phyloP scores from a whole-genome alignment of 1,140 invertebrate species.

The Neodiprion lecontei region DNA sequence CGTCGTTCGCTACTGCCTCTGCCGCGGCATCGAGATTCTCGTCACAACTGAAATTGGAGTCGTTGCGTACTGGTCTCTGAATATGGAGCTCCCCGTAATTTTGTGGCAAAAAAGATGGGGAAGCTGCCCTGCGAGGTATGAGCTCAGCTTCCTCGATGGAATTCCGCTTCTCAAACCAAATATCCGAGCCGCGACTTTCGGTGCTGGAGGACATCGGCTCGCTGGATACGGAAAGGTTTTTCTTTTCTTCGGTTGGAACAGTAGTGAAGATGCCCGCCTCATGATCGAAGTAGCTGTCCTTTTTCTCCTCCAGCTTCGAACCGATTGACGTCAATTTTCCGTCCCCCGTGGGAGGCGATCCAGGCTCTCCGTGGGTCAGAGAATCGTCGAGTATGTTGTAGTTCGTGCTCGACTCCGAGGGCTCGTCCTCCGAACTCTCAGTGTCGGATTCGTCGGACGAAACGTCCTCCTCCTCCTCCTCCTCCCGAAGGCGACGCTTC shows the following conservation, averaged over 20 bases:
- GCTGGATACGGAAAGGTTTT: background rate
- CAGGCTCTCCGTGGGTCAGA: background rate
- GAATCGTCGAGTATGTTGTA: constrained; percentile 35
- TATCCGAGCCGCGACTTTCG: background rate
- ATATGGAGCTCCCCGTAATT: background rate
- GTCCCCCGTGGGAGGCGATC: background rate
- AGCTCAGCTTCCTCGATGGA: constrained; percentile 4
- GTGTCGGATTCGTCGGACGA: constrained; percentile 54
- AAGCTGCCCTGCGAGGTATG: background rate
- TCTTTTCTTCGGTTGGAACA: background rate
- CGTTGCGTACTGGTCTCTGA: too few species aligned
- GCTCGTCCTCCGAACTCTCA: constrained; percentile 41
- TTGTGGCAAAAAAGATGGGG: background rate
- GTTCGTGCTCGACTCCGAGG: constrained; percentile 51
- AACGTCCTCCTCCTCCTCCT: constrained; percentile 27
- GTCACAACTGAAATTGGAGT: background rate
- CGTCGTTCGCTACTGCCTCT: background rate
- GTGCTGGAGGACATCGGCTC: background rate
- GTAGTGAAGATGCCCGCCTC: background rate
- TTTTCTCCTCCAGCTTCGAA: background rate
- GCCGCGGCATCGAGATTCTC: background rate
- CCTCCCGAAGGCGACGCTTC: background rate
- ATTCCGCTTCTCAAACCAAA: background rate
- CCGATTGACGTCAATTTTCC: background rate
- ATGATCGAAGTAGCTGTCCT: background rate